These are phyloP conservation scores for Hypomesus transpacificus DNA, from an alignment of 2,113 vertebrate genomes.

Conservation along the genomic window DNA sequence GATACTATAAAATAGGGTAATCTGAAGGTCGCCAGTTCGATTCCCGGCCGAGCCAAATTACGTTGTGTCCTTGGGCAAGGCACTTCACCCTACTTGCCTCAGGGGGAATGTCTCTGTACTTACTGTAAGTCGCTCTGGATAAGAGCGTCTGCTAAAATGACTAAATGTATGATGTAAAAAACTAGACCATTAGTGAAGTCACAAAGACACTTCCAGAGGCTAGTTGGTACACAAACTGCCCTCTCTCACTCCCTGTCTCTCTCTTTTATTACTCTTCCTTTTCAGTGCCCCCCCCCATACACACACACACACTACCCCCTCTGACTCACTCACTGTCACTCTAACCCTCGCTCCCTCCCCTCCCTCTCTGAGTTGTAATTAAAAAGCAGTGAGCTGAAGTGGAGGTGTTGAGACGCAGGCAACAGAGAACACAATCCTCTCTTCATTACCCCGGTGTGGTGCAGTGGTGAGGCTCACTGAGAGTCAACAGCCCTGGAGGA, in stretches of 20 bases:
- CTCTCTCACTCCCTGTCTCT: neutral
- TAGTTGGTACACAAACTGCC: conserved; percentile 21
- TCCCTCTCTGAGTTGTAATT: conserved; percentile 44
- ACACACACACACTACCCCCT: neutral
- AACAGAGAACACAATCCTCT: conserved; percentile 4
- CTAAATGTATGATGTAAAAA: too few relatives aligned
- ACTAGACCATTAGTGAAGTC: conserved; percentile 42
- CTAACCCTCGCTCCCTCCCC: neutral
- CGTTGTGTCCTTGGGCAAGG: too few relatives aligned
- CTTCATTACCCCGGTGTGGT: conserved; percentile 31
- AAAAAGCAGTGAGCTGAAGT: conserved; percentile 56
- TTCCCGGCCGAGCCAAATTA: too few relatives aligned
- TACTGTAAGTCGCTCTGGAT: too few relatives aligned
- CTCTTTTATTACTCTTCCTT: neutral
- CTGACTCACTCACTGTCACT: neutral
- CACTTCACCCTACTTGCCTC: too few relatives aligned
- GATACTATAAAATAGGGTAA: too few relatives aligned
- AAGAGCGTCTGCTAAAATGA: too few relatives aligned
- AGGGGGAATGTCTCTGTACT: too few relatives aligned
- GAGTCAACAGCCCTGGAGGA: conserved; percentile 22
- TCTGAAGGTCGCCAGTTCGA: too few relatives aligned
- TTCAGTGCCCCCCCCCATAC: neutral
- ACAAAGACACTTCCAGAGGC: conserved; percentile 47
- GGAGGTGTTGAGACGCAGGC: conserved; percentile 11
- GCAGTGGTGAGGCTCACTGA: conserved; percentile 20